Evolutionary conservation across 2,888 invertebrate species (phyloP).

Genomic region (Conistra vaccinii): DNA sequence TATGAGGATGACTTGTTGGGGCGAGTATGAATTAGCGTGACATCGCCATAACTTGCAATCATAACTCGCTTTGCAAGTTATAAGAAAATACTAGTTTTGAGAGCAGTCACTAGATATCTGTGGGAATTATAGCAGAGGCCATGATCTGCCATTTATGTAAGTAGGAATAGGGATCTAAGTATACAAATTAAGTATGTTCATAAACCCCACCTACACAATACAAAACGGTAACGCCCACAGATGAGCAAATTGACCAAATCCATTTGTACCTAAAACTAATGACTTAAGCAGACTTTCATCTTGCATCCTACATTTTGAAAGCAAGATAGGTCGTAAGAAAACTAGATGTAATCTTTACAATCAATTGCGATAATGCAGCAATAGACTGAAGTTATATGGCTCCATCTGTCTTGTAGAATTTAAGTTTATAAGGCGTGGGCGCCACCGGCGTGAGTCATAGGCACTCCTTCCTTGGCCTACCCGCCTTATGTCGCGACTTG

Average conservation of each 20-base stretch:
- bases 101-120: constrained; percentile 15
- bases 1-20: constrained; percentile 64
- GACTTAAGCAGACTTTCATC: background rate
- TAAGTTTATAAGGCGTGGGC: constrained; percentile 79
- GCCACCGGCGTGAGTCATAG: constrained; percentile 80
- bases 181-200: constrained; percentile 9
- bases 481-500: constrained; percentile 56
- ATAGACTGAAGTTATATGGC: constrained; percentile 65
- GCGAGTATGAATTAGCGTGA: constrained; percentile 64
- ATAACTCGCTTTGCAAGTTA: constrained; percentile 53
- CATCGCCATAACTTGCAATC: constrained; percentile 62
- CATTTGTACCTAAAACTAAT: constrained; percentile 26
- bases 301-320: constrained; percentile 15
- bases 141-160: constrained; percentile 2
- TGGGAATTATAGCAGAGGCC: constrained; percentile 18
- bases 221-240: constrained; percentile 39
- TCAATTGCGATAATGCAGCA: constrained; percentile 42
- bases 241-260: constrained; percentile 21
- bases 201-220: constrained; percentile 36
- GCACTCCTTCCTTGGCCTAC: constrained; percentile 73
- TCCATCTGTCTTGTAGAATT: constrained; percentile 79
- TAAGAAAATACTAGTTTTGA: constrained; percentile 55
- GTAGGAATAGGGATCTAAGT: background rate
- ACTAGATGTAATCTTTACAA: constrained; percentile 41
- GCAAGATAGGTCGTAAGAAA: constrained; percentile 14